Evolutionary conservation across 2,113 vertebrate genomes (phyloP).

Genomic region (Suricata suricatta): DNA sequence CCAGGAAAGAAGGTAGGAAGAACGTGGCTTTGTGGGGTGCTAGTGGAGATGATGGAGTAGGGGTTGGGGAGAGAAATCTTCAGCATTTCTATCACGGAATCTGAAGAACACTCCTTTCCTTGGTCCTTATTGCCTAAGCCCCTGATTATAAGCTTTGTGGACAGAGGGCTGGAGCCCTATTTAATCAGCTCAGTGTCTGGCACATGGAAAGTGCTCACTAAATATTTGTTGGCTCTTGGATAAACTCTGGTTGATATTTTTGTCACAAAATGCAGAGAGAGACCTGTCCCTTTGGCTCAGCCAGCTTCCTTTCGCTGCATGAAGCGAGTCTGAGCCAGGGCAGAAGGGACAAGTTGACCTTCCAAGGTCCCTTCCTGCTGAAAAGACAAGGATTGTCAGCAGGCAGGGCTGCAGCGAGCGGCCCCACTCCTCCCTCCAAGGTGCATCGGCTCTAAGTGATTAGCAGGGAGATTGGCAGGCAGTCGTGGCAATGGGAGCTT

Average conservation of each 20-base stretch:
- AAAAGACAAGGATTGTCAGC: neutral
- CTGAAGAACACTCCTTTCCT: neutral
- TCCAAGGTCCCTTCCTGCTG: constrained; percentile 22
- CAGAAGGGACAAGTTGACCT: constrained; percentile 15
- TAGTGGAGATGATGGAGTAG: too few relatives aligned
- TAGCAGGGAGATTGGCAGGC: constrained; percentile 63
- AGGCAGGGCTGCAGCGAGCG: neutral
- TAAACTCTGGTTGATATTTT: constrained; percentile 55
- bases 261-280: constrained; percentile 40
- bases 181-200: constrained; percentile 17
- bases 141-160: neutral
- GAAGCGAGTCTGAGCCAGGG: neutral
- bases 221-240: constrained; percentile 50
- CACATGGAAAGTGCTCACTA: neutral
- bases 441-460: constrained; percentile 27
- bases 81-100: neutral
- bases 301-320: constrained; percentile 41
- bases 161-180: neutral
- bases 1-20: neutral
- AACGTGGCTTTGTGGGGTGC: neutral
- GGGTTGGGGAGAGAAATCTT: neutral
- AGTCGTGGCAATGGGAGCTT: constrained; percentile 53
- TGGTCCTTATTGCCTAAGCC: neutral
- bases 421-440: neutral
- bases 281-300: neutral